phyloP scores from a whole-genome alignment of 2,888 invertebrate species.

The Drosophila subquinaria region DNA sequence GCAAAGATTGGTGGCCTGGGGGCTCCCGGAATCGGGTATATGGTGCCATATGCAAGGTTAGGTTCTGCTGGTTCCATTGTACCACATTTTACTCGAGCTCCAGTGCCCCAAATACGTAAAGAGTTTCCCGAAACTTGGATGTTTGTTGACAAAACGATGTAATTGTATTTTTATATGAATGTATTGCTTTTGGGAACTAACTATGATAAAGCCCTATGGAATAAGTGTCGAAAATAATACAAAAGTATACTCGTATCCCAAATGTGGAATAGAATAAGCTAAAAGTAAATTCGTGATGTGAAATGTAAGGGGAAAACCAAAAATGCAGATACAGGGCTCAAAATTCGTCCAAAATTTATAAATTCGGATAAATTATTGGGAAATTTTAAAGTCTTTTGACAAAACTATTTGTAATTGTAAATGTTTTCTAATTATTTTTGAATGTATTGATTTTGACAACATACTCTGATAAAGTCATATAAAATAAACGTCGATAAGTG shows the following conservation, averaged over 20 bases:
- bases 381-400: not conserved
- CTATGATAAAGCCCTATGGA: not conserved
- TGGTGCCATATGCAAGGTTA: not conserved
- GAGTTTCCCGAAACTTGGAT: constrained; percentile 18
- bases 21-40: not conserved
- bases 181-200: constrained; percentile 6
- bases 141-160: constrained; percentile 1
- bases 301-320: no score
- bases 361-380: not conserved
- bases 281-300: not conserved
- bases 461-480: no score
- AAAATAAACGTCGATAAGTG: no score
- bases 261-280: not conserved
- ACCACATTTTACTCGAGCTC: not conserved
- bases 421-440: no score
- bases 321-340: no score
- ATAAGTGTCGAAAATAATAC: constrained; percentile 14
- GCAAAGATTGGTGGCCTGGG: no score
- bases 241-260: not conserved
- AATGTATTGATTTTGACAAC: no score
- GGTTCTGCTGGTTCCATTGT: no score
- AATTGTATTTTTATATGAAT: not conserved
- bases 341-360: not conserved
- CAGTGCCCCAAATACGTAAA: constrained; percentile 7
- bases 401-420: no score